Conservation (phyloP, 2,888 invertebrate species). For the Chamaedrilus cognettii region DNA sequence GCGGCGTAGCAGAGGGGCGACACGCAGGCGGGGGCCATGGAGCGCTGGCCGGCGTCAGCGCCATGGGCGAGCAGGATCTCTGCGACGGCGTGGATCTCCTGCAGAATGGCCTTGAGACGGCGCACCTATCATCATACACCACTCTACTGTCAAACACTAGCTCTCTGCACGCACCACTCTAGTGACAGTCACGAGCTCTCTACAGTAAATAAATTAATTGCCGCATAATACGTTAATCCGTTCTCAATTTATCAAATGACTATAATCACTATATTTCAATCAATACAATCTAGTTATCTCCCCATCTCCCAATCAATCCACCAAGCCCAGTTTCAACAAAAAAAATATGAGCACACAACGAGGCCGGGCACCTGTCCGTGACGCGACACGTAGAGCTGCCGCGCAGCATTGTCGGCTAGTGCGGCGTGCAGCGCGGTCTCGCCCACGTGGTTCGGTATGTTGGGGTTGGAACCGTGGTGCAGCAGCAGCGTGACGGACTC, state of each 20-base stretch:
- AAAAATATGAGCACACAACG: no score
- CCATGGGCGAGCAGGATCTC: conserved; percentile 38
- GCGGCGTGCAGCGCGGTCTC: conserved; percentile 70
- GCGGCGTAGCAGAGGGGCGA: conserved; percentile 41
- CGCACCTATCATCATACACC: no score
- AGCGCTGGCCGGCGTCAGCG: conserved; percentile 32
- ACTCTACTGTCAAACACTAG: no score
- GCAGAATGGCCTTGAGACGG: conserved; percentile 36
- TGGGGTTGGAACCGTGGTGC: conserved; percentile 53
- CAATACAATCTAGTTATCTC: no score
- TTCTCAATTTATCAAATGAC: no score
- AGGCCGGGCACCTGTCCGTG: conserved; percentile 40
- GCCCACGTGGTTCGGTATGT: conserved; percentile 63
- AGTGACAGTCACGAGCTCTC: no score
- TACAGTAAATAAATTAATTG: no score
- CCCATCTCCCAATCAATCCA: no score
- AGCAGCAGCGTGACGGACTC: conserved; percentile 49
- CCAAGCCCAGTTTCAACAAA: no score
- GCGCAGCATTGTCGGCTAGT: conserved; percentile 32
- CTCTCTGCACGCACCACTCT: no score
- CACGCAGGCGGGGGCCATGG: conserved; percentile 28
- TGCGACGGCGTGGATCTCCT: conserved; percentile 37
- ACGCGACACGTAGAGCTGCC: conserved; percentile 36
- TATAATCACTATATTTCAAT: no score
- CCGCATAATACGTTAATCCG: no score